phyloP scores from a whole-genome alignment of 2,888 invertebrate genomes.

The Protula sp. region DNA sequence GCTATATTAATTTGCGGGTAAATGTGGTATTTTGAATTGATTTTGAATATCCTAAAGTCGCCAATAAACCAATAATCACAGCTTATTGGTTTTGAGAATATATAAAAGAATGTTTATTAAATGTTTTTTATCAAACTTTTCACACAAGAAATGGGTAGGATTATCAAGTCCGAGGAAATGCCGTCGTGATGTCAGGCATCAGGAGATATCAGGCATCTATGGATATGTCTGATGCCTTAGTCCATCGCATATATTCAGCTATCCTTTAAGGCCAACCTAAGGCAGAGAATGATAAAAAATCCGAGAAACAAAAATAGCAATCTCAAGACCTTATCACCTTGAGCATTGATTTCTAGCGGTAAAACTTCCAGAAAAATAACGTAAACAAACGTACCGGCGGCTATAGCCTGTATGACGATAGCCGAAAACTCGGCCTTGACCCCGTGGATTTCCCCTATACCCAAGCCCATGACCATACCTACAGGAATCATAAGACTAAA shows the following conservation, averaged over 20 bases:
- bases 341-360: conserved; percentile 28
- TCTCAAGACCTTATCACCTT: conserved; percentile 25
- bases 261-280: conserved; percentile 8
- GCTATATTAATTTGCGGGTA: no score
- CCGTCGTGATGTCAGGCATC: no score
- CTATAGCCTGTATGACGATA: conserved; percentile 41
- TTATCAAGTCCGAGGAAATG: no score
- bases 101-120: no score
- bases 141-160: no score
- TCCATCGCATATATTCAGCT: conserved; percentile 47
- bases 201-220: conserved; percentile 32
- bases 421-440: conserved; percentile 35
- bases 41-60: no score
- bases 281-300: conserved; percentile 22
- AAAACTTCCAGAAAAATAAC: conserved; percentile 48
- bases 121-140: no score
- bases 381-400: conserved; percentile 50
- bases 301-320: conserved; percentile 33
- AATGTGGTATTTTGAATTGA: no score
- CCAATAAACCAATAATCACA: no score
- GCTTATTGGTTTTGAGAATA: no score
- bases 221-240: conserved; percentile 49
- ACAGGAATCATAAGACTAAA: conserved; percentile 45
- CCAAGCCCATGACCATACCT: conserved; percentile 42
- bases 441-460: conserved; percentile 26